Evolutionary conservation across 2,797 vertebrate genomes (phyloP).

Genomic region (Enoplosus armatus): DNA sequence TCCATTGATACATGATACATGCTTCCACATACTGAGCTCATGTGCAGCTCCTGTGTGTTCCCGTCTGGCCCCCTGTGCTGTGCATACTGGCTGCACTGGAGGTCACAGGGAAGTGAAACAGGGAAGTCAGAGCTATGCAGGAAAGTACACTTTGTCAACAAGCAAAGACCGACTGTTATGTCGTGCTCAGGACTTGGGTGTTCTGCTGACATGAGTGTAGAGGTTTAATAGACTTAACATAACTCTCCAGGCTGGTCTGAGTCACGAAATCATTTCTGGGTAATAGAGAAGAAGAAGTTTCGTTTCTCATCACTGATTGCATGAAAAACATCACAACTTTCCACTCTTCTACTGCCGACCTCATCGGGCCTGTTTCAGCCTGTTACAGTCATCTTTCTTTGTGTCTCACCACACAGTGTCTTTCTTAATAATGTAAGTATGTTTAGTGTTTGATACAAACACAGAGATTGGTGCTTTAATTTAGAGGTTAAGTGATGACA

Average conservation of each 20-base stretch:
- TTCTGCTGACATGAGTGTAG: slow-evolving; percentile 16
- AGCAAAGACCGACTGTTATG: accelerated
- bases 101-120: slow-evolving; percentile 39
- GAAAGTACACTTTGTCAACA: not conserved
- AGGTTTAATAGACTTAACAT: not conserved
- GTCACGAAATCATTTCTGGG: not conserved
- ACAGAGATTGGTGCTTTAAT: not conserved
- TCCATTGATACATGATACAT: not conserved
- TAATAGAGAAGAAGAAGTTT: slow-evolving; percentile 9
- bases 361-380: too few species aligned
- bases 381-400: not conserved
- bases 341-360: not conserved
- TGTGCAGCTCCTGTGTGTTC: not conserved
- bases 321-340: not conserved
- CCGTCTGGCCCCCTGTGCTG: not conserved
- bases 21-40: not conserved
- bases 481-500: not conserved
- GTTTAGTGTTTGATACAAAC: not conserved
- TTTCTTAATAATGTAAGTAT: not conserved
- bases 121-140: not conserved
- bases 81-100: not conserved
- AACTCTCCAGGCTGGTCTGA: not conserved
- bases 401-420: not conserved
- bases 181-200: not conserved
- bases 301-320: not conserved